Base-by-base conservation (phyloP, 2,113 vertebrate genomes). In the Brienomyrus longianalis region DNA sequence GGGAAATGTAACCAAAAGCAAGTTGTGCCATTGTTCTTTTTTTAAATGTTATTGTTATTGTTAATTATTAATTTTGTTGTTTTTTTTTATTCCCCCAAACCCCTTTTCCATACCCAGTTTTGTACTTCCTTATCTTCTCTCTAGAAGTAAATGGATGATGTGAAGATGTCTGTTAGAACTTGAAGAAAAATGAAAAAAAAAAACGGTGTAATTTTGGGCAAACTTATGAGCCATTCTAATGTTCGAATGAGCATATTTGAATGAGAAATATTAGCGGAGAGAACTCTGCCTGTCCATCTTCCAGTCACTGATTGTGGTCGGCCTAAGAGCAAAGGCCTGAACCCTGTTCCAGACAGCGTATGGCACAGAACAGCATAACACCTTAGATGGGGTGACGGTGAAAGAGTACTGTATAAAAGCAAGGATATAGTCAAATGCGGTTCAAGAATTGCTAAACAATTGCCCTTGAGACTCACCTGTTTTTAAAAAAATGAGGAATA, bases 131-230 rank as follows among this genome's bases (percentile, higher is more conserved):
- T 80, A 39, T 27, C n/a, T 91, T 92, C 89, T 88, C n/a, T 91
- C 86, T 91, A 83, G 90, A 54, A 89, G 90, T 93, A 51, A 83
- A 90, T 90, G 80, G 84, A 93, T 91, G 88, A 92, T 90, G 89
- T 91, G 90, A 89, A 90, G 85, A 91, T 91, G 88, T 92, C 90
- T 93, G 56, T 90, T 94, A 92, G 93, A 88, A 90, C 51, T 31
- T 87, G 88, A 56, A 74, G 54, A 66, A 87, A 91, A 88, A 77
- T 56, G 47, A 39, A 91, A 86, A 91, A 86, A 94, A 93, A 31
- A 31, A 31, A 31, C n/a, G 89, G 93, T 94, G 92, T 10, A 88
- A 92, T 66, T 83, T 39, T 48, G 87, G 54, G 91, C 39, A 83
- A 15, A 66, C 15, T 86, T 88, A 3, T 50, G 11, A 88, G 62